Base-by-base conservation (phyloP, 2,797 vertebrate species). In the Xenentodon cancila region DNA sequence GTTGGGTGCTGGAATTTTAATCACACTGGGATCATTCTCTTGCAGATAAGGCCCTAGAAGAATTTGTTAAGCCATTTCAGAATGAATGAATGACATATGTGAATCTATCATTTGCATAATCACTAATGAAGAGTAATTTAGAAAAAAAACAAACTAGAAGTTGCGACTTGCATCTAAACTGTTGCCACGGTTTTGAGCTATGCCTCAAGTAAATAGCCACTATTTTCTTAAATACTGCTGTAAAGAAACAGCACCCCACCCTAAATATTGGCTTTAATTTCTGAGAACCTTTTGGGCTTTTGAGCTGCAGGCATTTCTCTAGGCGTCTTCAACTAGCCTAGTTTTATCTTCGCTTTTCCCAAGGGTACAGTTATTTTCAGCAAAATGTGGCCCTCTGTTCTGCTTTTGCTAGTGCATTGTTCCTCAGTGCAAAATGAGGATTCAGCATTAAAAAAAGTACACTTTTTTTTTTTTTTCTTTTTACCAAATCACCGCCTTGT, bases 361-460 rank as follows among this genome's bases (percentile, higher is more conserved):
- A 73, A 72, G 84, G 77, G 84, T 64, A 56, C 48, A 56, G 85
- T 83, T 89, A 90, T 90, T 90, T 88, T 83, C 63, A 82, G 85
- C 63, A n/a, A 71, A 75, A 78, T 20, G 32, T 66, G 40, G 37
- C 7, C 58, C 69, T 77, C 74, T 86, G 73, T 78, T 88, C 84
- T 0, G 62, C 65, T 83, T 89, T 61, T 40, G 37, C 77, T 64
- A 56, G 54, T 58, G 59, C 22, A 46, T 70, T 71, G 59, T 76
- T 77, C 65, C 47, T 64, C 20, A 30, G 43, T 62, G 59, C 61
- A 65, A 48, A 69, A 58, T 56, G 58, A 65, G 61, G 43, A 59
- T 17, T 61, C 40, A 27, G 22, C 43, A 54, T 51, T 16, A 68
- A 74, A 69, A 74, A 67, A 56, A 2, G 11, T 5, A 6, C 1